phyloP scores from a whole-genome alignment of 2,113 vertebrate species.

The Rhabdomys dilectus region DNA sequence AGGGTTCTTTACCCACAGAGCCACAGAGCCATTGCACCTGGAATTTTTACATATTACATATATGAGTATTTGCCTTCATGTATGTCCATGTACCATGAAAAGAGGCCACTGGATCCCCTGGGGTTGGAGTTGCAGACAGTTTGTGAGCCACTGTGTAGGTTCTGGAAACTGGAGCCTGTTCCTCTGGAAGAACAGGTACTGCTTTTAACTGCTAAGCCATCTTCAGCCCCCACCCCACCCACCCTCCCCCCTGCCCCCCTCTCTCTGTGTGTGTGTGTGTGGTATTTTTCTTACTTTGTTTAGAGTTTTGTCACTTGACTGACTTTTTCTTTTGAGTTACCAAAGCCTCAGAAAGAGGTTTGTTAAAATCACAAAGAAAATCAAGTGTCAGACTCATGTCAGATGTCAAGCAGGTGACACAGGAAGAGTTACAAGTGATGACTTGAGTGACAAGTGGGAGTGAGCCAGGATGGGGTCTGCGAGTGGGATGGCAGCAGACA shows the following conservation, averaged over 20 bases:
- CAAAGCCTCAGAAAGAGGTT: not conserved
- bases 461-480: not conserved
- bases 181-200: not conserved
- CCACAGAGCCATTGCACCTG: not conserved
- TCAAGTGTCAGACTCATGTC: not conserved
- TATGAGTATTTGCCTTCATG: not conserved
- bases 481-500: too few relatives aligned
- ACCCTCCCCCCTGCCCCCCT: too few relatives aligned
- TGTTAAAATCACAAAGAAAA: slow-evolving; percentile 1
- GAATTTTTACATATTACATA: not conserved
- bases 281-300: not conserved
- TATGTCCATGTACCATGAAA: not conserved
- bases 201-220: not conserved
- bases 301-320: not conserved
- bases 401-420: not conserved
- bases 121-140: not conserved
- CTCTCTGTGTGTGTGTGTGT: too few relatives aligned
- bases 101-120: not conserved
- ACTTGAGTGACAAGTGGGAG: not conserved
- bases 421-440: not conserved
- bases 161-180: not conserved
- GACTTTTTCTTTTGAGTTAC: not conserved
- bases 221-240: not conserved
- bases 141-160: not conserved
- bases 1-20: not conserved